Evolutionary conservation across 2,888 invertebrate genomes (phyloP).

Genomic region (Meiosimyza platycephala): DNA sequence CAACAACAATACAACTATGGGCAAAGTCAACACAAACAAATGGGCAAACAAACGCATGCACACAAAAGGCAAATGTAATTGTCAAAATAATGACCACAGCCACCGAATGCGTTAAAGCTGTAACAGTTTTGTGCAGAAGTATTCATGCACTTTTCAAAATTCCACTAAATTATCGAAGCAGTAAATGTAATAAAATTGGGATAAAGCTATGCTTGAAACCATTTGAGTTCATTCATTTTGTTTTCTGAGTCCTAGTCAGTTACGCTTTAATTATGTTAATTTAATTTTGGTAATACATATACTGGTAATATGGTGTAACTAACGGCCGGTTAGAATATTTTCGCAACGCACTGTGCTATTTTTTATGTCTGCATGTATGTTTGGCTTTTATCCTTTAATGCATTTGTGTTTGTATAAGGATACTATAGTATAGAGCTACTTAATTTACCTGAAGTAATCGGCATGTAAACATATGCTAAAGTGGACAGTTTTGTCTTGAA

Average conservation of each 20-base stretch:
- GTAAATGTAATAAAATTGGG: too few relatives aligned
- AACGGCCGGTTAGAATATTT: too few relatives aligned
- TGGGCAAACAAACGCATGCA: conserved; percentile 5
- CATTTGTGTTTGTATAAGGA: conserved; percentile 46
- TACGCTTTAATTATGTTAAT: too few relatives aligned
- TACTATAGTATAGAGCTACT: conserved; percentile 52
- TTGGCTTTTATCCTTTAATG: conserved; percentile 60
- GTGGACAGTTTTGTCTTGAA: conserved; percentile 36
- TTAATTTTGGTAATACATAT: too few relatives aligned
- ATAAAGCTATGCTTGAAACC: too few relatives aligned
- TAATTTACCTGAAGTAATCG: conserved; percentile 63
- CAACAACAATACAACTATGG: conserved; percentile 42
- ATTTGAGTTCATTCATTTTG: too few relatives aligned
- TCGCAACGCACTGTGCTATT: conserved; percentile 32
- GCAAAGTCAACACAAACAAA: conserved; percentile 33
- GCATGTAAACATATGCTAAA: conserved; percentile 61
- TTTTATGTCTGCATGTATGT: conserved; percentile 7
- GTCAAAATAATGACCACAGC: conserved; percentile 61
- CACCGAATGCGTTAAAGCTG: conserved; percentile 33
- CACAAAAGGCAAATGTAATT: conserved; percentile 33
- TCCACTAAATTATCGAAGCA: too few relatives aligned
- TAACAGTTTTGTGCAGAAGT: too few relatives aligned
- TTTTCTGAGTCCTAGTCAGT: too few relatives aligned
- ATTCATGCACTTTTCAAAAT: too few relatives aligned
- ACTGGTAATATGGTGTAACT: too few relatives aligned